Base-by-base conservation (phyloP, 2,113 vertebrate species). In the Phalacrocorax pelagicus region DNA sequence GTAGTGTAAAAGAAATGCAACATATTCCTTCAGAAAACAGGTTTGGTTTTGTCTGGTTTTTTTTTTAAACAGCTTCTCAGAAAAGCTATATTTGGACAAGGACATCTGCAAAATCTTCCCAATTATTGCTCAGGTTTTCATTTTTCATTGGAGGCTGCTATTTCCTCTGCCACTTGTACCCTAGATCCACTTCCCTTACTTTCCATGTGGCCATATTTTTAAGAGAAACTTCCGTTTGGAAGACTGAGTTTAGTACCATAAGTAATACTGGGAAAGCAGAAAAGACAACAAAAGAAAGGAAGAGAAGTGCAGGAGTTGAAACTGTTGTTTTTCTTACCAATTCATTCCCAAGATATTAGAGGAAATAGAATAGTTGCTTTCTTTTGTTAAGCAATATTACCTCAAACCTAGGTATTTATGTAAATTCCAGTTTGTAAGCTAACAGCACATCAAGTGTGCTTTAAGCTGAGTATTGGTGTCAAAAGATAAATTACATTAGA, bases 111-210 rank as follows among this genome's bases (percentile, higher is more conserved):
- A 67, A 52, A 40, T 63, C 44, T 69, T 82, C 32, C 19, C 22
- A 63, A 26, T 63, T 49, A 66, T 12, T 63, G 21, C 11, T 66
- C 34, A 69, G 6, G 30, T 63, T 92, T 82, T 63, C 11, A 19
- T 22, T 72, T 92, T 74, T 66, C 7, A 3, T 32, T 79, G 67
- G 3, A 46, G 84, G 58, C 30, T 57, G 10, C 17, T 81, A 36
- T 66, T 89, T 81, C 55, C 51, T 73, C 59, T 2, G 1, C 14
- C 63, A 47, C n/a, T 91, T 66, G 15, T 52, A 84, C 24, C 7
- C 8, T 67, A 65, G 12, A 40, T 36, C 1, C 0, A 2, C 11
- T 73, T 52, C 20, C 6, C n/a, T 47, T 11, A 22, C 14, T 49
- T 77, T 40, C 36, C 24, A 81, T 89, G 40, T 42, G 5, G 16